Evolutionary conservation across 2,888 invertebrate genomes (phyloP).

Genomic region (Eupithecia tripunctaria): DNA sequence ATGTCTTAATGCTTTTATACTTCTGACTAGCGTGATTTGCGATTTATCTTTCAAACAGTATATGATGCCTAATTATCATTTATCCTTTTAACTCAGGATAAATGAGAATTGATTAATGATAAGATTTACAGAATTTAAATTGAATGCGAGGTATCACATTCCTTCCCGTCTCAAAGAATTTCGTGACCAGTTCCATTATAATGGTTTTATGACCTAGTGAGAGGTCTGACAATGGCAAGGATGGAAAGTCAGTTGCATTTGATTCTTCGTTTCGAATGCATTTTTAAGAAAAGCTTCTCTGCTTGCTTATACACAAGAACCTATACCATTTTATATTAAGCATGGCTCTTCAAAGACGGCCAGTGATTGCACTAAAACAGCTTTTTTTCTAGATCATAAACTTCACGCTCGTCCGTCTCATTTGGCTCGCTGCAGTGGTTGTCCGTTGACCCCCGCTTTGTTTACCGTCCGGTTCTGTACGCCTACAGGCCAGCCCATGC

Average conservation of each 20-base stretch:
- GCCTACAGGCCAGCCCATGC: slow-evolving; percentile 48
- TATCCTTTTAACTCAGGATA: background rate
- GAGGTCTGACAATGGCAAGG: slow-evolving; percentile 46
- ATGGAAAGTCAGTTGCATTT: background rate
- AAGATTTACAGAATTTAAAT: slow-evolving; percentile 33
- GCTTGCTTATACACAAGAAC: background rate
- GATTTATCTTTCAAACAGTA: background rate
- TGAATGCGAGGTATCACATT: slow-evolving; percentile 46
- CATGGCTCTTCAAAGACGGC: background rate
- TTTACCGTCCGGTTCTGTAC: slow-evolving; percentile 66
- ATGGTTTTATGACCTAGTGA: slow-evolving; percentile 55
- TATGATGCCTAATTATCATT: background rate
- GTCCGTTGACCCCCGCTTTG: slow-evolving; percentile 71
- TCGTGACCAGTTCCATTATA: slow-evolving; percentile 51
- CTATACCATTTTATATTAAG: background rate
- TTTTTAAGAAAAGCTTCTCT: background rate
- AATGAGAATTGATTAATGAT: background rate
- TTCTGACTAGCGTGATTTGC: background rate
- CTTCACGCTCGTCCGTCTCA: slow-evolving; percentile 40
- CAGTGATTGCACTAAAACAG: slow-evolving; percentile 8
- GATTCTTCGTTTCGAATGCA: background rate
- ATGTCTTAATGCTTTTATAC: background rate
- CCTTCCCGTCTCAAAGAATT: slow-evolving; percentile 28
- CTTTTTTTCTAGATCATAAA: slow-evolving; percentile 23
- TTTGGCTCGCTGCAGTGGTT: slow-evolving; percentile 50